Conservation (phyloP, 2,888 invertebrate species). For the Linyphia triangularis region DNA sequence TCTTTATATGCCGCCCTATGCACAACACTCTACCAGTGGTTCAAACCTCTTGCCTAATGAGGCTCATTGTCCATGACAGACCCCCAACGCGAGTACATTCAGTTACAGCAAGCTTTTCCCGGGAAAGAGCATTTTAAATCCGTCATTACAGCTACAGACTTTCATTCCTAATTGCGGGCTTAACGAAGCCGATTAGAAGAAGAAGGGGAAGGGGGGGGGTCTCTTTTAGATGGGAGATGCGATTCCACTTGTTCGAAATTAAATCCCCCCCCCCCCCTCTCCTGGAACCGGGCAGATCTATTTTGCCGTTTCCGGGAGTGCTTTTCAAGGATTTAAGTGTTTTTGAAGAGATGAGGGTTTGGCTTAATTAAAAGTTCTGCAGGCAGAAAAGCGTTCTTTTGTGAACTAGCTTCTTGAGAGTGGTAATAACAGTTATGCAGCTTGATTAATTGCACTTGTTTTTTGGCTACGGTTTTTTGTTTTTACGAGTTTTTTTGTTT, state of each 20-base stretch:
- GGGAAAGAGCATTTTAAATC: slow-evolving; percentile 52
- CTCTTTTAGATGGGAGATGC: neutral
- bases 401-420: neutral
- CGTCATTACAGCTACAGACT: slow-evolving; percentile 63
- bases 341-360: slow-evolving; percentile 29
- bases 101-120: slow-evolving; percentile 1
- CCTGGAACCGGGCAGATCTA: neutral
- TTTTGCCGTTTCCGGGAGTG: slow-evolving; percentile 19
- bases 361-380: slow-evolving; percentile 44
- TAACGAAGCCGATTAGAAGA: slow-evolving; percentile 64
- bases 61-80: neutral
- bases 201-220: neutral
- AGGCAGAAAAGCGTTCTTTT: neutral
- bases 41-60: neutral
- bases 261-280: slow-evolving; percentile 51
- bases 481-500: neutral
- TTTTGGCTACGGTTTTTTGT: neutral
- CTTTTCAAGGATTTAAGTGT: slow-evolving; percentile 55
- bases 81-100: neutral
- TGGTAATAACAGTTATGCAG: slow-evolving; percentile 9
- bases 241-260: slow-evolving; percentile 34
- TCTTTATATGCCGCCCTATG: too few relatives aligned
- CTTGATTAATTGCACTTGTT: neutral
- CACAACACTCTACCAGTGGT: neutral
- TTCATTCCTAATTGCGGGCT: slow-evolving; percentile 59